Evolutionary conservation across 2,797 vertebrate genomes (phyloP).

Genomic region (Siniperca scherzeri): DNA sequence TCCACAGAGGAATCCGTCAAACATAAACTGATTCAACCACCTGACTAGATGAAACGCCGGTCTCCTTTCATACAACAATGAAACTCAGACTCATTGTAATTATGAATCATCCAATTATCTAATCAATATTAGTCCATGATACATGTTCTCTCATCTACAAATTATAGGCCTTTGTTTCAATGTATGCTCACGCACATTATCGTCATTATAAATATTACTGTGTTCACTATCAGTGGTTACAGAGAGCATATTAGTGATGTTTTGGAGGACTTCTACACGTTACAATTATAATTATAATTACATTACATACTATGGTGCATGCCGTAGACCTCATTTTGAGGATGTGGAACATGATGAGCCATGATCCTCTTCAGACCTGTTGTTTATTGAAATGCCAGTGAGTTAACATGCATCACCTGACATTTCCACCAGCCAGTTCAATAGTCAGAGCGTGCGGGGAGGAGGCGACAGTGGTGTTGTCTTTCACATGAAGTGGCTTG

Average conservation of each 20-base stretch:
- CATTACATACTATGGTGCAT: not conserved
- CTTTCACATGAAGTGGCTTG: conserved; percentile 52
- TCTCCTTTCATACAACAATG: conserved; percentile 15
- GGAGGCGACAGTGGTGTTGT: conserved; percentile 29
- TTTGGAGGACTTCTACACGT: conserved; percentile 18
- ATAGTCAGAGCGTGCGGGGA: not conserved
- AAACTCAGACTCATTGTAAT: conserved; percentile 41
- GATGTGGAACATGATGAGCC: not conserved
- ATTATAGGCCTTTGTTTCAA: conserved; percentile 49
- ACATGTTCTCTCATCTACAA: conserved; percentile 38
- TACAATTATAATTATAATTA: conserved; percentile 45
- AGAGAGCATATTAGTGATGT: conserved; percentile 28
- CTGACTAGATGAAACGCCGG: conserved; percentile 9
- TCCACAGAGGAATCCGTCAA: conserved; percentile 32
- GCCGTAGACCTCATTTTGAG: not conserved
- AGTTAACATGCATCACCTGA: conserved; percentile 67
- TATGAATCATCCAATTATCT: conserved; percentile 48
- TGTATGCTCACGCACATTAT: conserved; percentile 33
- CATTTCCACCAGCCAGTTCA: conserved; percentile 60
- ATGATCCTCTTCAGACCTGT: conserved; percentile 23
- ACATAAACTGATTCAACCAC: conserved; percentile 3
- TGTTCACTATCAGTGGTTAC: conserved; percentile 25
- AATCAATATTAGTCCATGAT: conserved; percentile 33
- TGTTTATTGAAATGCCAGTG: conserved; percentile 50
- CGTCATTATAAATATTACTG: conserved; percentile 31